Percentiles rank a stretch among this genome's conserved stretches.
Evolutionary conservation across 2,888 invertebrate genomes (phyloP).

Genomic region (Octodonta nipae): DNA sequence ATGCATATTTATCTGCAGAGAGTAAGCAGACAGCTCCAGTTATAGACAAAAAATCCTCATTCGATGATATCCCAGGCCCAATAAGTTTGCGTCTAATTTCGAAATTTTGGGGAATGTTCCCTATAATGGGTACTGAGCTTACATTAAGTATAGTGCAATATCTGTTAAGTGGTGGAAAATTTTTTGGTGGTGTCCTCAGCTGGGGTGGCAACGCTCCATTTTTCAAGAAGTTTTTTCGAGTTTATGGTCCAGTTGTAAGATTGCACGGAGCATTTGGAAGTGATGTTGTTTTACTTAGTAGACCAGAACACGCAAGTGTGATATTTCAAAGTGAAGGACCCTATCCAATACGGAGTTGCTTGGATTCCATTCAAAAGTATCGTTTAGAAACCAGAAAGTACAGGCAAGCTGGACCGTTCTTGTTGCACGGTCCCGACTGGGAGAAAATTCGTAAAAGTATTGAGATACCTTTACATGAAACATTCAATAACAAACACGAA

Average conservation of each 20-base stretch:
- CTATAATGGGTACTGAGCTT: constrained; percentile 48
- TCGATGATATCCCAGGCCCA: constrained; percentile 54
- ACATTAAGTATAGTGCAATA: constrained; percentile 41
- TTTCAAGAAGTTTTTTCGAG: constrained; percentile 35
- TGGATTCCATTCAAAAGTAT: constrained; percentile 52
- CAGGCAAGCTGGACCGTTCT: constrained; percentile 42
- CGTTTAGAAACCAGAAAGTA: constrained; percentile 42
- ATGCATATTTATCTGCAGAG: too few species aligned
- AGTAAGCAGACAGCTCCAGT: not conserved
- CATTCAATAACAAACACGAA: constrained; percentile 34
- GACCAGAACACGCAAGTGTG: constrained; percentile 50
- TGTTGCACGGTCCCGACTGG: constrained; percentile 47
- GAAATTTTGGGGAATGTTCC: constrained; percentile 45
- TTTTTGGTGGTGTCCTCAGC: constrained; percentile 32
- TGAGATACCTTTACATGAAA: constrained; percentile 35
- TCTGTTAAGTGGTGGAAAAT: constrained; percentile 40
- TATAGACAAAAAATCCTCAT: constrained; percentile 24
- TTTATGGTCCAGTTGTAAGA: constrained; percentile 52
- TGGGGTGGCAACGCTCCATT: constrained; percentile 37
- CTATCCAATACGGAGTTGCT: constrained; percentile 44
- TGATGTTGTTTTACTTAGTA: constrained; percentile 48
- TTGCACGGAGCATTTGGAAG: constrained; percentile 49
- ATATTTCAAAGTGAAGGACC: constrained; percentile 48
- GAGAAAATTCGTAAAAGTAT: constrained; percentile 40
- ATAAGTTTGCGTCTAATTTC: constrained; percentile 43